These are phyloP conservation scores for Enteromius argenteus DNA, from an alignment of 2,797 vertebrate genomes.

Conservation along the genomic window DNA sequence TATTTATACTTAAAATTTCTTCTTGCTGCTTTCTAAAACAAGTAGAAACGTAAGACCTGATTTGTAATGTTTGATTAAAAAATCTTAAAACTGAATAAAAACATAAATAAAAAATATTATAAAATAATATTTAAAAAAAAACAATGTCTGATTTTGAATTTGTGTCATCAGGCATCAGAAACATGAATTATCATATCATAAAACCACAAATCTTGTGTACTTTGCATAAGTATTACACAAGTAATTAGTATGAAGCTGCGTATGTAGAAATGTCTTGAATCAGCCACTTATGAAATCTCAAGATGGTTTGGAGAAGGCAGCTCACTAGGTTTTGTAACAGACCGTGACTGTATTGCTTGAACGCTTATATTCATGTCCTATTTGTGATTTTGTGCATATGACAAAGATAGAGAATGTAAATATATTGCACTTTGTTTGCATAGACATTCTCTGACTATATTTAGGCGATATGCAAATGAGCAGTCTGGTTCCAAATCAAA, in stretches of 20 bases:
- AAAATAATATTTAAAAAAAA: background rate
- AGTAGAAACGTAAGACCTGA: background rate
- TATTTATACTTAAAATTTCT: background rate
- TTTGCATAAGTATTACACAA: background rate
- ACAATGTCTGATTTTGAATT: background rate
- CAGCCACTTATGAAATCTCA: background rate
- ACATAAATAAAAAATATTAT: background rate
- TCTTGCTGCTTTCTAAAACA: background rate
- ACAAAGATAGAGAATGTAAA: conserved; percentile 32
- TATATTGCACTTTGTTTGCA: conserved; percentile 58
- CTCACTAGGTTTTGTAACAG: background rate
- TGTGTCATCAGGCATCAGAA: background rate
- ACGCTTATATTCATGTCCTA: conserved; percentile 68
- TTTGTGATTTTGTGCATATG: conserved; percentile 54
- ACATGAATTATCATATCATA: background rate
- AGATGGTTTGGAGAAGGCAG: background rate
- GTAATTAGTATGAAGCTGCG: background rate
- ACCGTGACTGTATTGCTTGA: background rate
- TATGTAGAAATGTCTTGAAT: background rate
- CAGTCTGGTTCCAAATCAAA: conserved; percentile 49
- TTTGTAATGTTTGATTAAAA: background rate
- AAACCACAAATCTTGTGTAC: background rate
- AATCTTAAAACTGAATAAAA: background rate
- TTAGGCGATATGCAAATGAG: conserved; percentile 69
- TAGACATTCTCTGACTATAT: conserved; percentile 59